Base-by-base conservation (phyloP, 1,140 invertebrate species). In the Apis florea region DNA sequence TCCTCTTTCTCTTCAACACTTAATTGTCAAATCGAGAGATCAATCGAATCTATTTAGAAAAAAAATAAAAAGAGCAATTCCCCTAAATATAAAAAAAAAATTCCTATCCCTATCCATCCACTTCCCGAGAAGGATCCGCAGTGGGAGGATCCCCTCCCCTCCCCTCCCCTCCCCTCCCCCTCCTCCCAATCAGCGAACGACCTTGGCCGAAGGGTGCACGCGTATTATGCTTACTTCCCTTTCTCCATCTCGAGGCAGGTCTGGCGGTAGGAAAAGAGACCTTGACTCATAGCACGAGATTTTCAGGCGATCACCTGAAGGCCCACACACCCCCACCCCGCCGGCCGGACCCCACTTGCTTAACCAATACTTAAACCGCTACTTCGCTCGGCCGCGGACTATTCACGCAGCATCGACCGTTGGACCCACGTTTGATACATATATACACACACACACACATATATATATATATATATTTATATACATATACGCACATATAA, bases 351-450 rank as follows among this genome's bases (percentile, higher is more conserved):
- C 93, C 92, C 92, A 92, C 91, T 93, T 89, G 84, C 80, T 87
- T 91, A 90, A 84, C 89, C 89, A 91, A 92, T 93, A 92, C 91
- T 92, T 94, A 94, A 93, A 90, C 89, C 87, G 82, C 53, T 89
- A 86, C 70, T 87, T 84, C 79, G 83, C 89, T 87, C 88, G 83
- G 89, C 89, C 89, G 90, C 90, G 83, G 89, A 92, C 90, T 93
- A 93, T 92, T 93, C 92, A 87, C 87, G 88, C 91, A 92, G 92
- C 92, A 93, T 93, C 92, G 91, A 86, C 86, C 84, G 87, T 88
- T 91, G 89, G 91, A 91, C 89, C 90, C 87, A 79, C 87, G 86
- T 85, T 73, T 85, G 1, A 31, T 3, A 40, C 47, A 8, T 47
- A 31, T 54, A 58, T 12, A 26, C n/a, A 15, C 61, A 26, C 26